phyloP scores from a whole-genome alignment of 2,113 vertebrate species.

The Manacus vitellinus region DNA sequence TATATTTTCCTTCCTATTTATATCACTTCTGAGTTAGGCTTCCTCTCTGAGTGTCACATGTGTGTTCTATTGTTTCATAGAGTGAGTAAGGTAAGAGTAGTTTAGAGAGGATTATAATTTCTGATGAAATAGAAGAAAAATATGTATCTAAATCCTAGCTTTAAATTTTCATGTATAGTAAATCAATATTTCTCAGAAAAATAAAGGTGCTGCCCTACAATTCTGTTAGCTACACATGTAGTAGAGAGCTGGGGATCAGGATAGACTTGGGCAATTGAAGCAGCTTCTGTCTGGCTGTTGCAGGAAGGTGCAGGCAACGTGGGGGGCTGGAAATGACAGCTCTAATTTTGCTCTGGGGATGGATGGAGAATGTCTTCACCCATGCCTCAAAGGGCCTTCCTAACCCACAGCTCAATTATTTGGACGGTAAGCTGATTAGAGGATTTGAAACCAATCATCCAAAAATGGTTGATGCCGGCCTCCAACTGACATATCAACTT shows the following conservation, averaged over 20 bases:
- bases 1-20: neutral
- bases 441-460: slow-evolving; percentile 61
- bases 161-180: neutral
- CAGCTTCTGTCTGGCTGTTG: neutral
- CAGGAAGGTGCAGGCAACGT: neutral
- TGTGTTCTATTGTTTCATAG: neutral
- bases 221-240: neutral
- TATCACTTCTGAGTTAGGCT: neutral
- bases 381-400: neutral
- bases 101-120: neutral
- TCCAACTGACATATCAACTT: slow-evolving; percentile 13
- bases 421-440: slow-evolving; percentile 61
- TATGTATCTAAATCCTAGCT: neutral
- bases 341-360: neutral
- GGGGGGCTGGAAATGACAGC: neutral
- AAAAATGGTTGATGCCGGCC: slow-evolving; percentile 34
- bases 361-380: neutral
- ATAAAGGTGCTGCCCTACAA: neutral
- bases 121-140: neutral
- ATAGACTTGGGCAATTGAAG: neutral
- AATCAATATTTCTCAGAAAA: neutral
- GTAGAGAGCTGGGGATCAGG: neutral
- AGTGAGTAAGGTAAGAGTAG: neutral
- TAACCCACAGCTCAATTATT: slow-evolving; percentile 46
- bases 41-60: neutral